Base-by-base conservation (phyloP, 2,113 vertebrate genomes). In the Thymallus thymallus region DNA sequence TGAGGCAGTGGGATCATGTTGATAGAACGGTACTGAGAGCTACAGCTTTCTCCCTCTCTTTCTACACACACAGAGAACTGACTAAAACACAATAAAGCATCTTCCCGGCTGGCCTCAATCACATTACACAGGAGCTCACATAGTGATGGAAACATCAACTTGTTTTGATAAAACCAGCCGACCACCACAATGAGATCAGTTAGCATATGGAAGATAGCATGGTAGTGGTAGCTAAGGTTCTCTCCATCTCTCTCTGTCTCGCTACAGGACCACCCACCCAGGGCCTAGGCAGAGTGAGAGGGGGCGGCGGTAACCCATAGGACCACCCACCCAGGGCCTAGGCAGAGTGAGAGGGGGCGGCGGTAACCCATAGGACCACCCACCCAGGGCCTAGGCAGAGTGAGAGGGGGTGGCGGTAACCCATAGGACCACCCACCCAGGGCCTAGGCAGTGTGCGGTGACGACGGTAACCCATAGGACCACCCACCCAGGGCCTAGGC, bases 121-220 rank as follows among this genome's bases (percentile, higher is more conserved):
- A 48, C 73, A 68, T 73, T 58, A 78, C 67, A 60, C 48, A 74
- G 67, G 64, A 55, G 60, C 72, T 26, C 35, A 67, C 32, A 48
- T 14, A 22, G 41, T 65, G 72, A 30, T 51, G 62, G 62, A 63
- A 63, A 74, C 67, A 65, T 65, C 67, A 26, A 32, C 20, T 32
- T 41, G 29, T 67, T 67, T 66, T 70, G 56, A 73, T 14, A 51
- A 13, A 51, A 51, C 46, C 46, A 48, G 46, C 46, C 67, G 61
- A 32, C 60, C 73, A 78, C 60, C 61, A 61, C 58, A 69, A 61
- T 60, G 68, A 35, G 48, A 69, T 23, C 46, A 13, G 68, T 74
- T 45, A 61, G 64, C 58, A 41, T 41, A 41, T 41, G 45, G 60
- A 26, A 6, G 13, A 30, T 6, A n/a, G 35, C 10, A 32, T 12